These are phyloP conservation scores for Nannospalax galili DNA, from an alignment of 2,113 vertebrate species.

Conservation along the genomic window DNA sequence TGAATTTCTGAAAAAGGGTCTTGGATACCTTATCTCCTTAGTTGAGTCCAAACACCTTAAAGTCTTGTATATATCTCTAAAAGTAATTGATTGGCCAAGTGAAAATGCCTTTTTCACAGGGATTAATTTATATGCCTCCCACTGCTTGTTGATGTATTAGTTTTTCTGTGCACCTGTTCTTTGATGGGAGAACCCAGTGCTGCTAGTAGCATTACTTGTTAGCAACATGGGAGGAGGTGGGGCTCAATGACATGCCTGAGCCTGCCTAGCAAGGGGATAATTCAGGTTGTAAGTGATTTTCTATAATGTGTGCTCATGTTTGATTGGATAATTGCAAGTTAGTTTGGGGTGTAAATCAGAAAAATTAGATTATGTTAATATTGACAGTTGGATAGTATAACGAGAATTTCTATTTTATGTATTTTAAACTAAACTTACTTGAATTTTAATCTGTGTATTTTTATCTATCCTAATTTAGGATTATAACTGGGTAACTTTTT, in stretches of 20 bases:
- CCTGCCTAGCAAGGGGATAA: background rate
- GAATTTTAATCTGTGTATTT: constrained; percentile 65
- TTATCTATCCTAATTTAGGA: constrained; percentile 55
- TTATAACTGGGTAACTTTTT: constrained; percentile 53
- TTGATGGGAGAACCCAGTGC: background rate
- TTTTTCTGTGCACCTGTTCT: background rate
- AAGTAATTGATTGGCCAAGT: constrained; percentile 35
- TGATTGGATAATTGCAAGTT: constrained; percentile 12
- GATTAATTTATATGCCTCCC: constrained; percentile 5
- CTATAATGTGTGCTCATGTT: constrained; percentile 34
- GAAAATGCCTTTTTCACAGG: constrained; percentile 38
- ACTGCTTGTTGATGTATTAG: background rate
- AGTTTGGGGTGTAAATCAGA: background rate
- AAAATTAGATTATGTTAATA: constrained; percentile 53
- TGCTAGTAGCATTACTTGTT: background rate
- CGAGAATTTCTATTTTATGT: constrained; percentile 27
- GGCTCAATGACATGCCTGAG: background rate
- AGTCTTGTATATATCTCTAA: constrained; percentile 9
- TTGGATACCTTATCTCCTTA: constrained; percentile 43
- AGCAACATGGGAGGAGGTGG: background rate
- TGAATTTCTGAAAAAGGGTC: constrained; percentile 58
- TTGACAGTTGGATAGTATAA: constrained; percentile 51
- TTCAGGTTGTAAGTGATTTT: constrained; percentile 12
- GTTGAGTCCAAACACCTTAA: background rate
- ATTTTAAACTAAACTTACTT: constrained; percentile 50